These are phyloP conservation scores for Kryptolebias ocellatus DNA, from an alignment of 2,797 vertebrate species.

Conservation along the genomic window DNA sequence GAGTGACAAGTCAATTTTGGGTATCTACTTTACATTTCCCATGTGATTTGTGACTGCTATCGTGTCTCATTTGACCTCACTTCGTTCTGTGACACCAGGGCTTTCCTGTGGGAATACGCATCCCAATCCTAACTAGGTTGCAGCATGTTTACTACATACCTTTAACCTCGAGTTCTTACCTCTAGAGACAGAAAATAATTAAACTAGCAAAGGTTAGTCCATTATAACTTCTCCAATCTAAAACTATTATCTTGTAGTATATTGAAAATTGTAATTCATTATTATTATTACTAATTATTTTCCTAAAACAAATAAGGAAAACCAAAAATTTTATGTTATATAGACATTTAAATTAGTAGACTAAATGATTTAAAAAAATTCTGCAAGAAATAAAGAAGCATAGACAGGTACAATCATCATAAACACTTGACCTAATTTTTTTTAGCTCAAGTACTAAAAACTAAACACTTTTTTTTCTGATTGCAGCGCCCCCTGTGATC, in stretches of 20 bases:
- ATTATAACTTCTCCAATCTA: conserved; percentile 1
- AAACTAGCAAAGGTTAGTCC: conserved; percentile 35
- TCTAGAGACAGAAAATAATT: conserved; percentile 63
- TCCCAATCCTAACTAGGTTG: conserved; percentile 66
- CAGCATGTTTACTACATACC: conserved; percentile 72
- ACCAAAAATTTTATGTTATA: not conserved
- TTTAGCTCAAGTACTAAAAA: not conserved
- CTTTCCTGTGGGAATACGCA: conserved; percentile 64
- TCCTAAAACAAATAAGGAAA: not conserved
- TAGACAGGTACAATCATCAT: not conserved
- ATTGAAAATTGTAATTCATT: not conserved
- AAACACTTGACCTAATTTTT: not conserved
- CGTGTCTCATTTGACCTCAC: conserved; percentile 65
- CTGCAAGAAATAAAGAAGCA: not conserved
- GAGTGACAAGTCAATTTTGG: conserved; percentile 44
- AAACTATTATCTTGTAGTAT: not conserved
- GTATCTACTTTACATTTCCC: conserved; percentile 61
- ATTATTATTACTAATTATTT: not conserved
- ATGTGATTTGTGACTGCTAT: conserved; percentile 66
- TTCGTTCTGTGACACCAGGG: conserved; percentile 66
- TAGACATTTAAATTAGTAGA: not conserved
- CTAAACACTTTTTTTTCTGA: not conserved
- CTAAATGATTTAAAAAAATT: not conserved
- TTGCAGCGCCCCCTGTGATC: not conserved
- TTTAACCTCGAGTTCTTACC: conserved; percentile 71